These are phyloP conservation scores for Macroteleia sp. DNA, from an alignment of 2,888 invertebrate species.

Conservation along the genomic window DNA sequence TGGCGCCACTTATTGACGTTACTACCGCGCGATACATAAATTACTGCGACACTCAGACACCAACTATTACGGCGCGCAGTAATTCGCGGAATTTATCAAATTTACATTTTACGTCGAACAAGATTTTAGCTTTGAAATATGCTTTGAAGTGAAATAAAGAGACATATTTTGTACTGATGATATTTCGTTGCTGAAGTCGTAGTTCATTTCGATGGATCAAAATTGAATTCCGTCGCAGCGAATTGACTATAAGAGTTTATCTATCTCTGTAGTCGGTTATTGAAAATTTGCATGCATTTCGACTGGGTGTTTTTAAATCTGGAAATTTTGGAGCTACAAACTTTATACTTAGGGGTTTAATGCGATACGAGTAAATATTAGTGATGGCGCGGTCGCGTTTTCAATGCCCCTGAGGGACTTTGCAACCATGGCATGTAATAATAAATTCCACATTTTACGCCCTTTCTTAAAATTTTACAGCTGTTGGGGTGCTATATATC, in stretches of 20 bases:
- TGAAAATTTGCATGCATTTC: slow-evolving; percentile 14
- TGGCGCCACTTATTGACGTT: slow-evolving; percentile 65
- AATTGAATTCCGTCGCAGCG: slow-evolving; percentile 29
- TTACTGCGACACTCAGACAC: slow-evolving; percentile 43
- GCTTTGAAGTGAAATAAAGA: slow-evolving; percentile 6
- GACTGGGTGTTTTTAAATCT: too few relatives aligned
- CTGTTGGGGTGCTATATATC: slow-evolving; percentile 1
- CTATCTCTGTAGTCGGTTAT: slow-evolving; percentile 5
- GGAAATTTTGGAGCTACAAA: too few relatives aligned
- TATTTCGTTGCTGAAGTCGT: slow-evolving; percentile 20
- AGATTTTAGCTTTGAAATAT: slow-evolving; percentile 51
- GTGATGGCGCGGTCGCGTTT: background rate
- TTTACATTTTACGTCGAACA: slow-evolving; percentile 54
- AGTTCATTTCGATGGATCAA: slow-evolving; percentile 26
- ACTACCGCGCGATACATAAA: slow-evolving; percentile 59
- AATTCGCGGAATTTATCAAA: slow-evolving; percentile 62
- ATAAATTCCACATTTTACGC: slow-evolving; percentile 20
- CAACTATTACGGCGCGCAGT: slow-evolving; percentile 45
- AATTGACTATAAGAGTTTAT: slow-evolving; percentile 13
- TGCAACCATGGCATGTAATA: slow-evolving; percentile 1
- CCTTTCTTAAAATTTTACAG: slow-evolving; percentile 17
- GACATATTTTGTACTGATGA: slow-evolving; percentile 7
- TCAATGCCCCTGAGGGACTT: background rate
- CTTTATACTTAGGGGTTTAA: slow-evolving; percentile 9
- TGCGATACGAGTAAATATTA: slow-evolving; percentile 28